Conservation (phyloP, 2,888 invertebrate species). For the Nomada ruficornis region DNA sequence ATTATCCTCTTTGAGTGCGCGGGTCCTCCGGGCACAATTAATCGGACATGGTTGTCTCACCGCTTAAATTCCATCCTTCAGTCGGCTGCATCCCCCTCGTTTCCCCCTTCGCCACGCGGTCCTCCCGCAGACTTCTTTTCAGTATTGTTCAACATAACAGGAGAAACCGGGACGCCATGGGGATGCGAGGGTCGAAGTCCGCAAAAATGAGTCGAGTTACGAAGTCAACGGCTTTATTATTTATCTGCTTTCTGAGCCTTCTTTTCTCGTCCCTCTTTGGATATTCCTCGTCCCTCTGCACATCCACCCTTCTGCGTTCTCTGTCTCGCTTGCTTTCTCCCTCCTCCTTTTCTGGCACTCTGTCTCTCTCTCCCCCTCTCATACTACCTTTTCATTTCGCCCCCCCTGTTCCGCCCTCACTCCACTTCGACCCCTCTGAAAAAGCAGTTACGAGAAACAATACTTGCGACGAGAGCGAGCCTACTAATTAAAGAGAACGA, state of each 20-base stretch:
- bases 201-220: conserved; percentile 55
- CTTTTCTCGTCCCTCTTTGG: conserved; percentile 34
- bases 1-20: conserved; percentile 74
- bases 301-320: neutral
- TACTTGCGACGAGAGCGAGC: conserved; percentile 27
- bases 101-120: neutral
- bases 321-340: neutral
- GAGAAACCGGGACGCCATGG: conserved; percentile 14
- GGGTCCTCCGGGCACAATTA: conserved; percentile 76
- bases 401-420: conserved; percentile 1
- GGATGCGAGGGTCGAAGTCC: conserved; percentile 24
- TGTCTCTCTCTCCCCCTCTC: neutral
- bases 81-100: neutral
- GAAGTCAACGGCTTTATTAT: conserved; percentile 62
- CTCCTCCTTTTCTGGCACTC: neutral
- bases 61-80: conserved; percentile 52
- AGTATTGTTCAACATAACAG: conserved; percentile 65
- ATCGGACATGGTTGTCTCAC: conserved; percentile 67
- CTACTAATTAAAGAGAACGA: conserved; percentile 51
- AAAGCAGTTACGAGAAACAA: conserved; percentile 57
- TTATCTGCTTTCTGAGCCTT: conserved; percentile 54
- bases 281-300: conserved; percentile 13
- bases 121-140: conserved; percentile 51
- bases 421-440: neutral
- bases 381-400: neutral